A percentile compares a stretch with the other conserved stretches of the same genome.
Conservation (phyloP, 2,888 invertebrate species). For the Dioctria rufipes region DNA sequence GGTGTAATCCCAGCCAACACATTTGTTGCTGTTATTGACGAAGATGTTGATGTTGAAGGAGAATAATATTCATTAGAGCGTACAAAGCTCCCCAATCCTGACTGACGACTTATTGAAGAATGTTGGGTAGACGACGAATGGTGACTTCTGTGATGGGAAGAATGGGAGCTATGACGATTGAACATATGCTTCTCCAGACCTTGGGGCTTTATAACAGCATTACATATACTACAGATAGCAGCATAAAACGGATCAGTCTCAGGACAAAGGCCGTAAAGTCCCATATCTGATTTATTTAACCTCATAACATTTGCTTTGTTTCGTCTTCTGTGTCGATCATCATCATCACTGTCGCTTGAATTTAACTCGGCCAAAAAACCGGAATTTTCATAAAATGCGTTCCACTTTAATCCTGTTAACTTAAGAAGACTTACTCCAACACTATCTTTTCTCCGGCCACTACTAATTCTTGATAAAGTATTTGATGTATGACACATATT, state of each 20-base stretch:
- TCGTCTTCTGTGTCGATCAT: constrained; percentile 74
- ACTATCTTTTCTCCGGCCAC: neutral
- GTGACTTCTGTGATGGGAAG: constrained; percentile 52
- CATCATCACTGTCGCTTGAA: constrained; percentile 73
- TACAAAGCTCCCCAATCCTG: neutral
- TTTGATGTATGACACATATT: neutral
- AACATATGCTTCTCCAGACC: constrained; percentile 83
- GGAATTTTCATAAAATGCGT: constrained; percentile 22
- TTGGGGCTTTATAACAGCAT: constrained; percentile 83
- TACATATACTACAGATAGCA: constrained; percentile 85
- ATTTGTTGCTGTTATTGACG: neutral
- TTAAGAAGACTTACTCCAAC: neutral
- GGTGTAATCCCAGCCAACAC: neutral
- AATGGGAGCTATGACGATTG: constrained; percentile 71
- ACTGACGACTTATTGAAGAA: constrained; percentile 7
- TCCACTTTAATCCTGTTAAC: constrained; percentile 41
- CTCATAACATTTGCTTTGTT: constrained; percentile 70
- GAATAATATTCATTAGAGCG: constrained; percentile 5
- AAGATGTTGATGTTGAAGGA: neutral
- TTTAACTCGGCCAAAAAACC: neutral
- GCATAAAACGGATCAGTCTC: constrained; percentile 83
- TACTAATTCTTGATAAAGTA: neutral
- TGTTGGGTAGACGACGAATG: constrained; percentile 62
- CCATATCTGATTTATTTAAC: constrained; percentile 77
- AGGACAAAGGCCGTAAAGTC: constrained; percentile 84